A percentile compares a stretch with the other conserved stretches of the same genome.
Evolutionary conservation across 2,113 vertebrate species (phyloP).

Genomic region (Apeltes quadracus): DNA sequence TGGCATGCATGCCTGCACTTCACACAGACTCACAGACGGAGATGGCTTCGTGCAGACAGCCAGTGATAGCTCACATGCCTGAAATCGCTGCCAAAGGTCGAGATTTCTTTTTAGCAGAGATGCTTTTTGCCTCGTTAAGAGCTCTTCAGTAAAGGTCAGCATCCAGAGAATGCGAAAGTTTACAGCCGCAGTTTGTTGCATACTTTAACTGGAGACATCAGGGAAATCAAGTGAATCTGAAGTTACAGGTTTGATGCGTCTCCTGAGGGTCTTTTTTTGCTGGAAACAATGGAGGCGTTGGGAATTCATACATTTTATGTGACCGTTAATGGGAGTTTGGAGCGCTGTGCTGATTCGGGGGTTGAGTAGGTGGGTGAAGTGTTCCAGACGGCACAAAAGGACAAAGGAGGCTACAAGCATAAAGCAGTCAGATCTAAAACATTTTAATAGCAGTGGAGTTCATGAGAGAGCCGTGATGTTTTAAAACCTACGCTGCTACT

Average conservation of each 20-base stretch:
- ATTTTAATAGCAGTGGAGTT: constrained; percentile 41
- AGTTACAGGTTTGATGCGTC: neutral
- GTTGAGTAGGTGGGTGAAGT: constrained; percentile 61
- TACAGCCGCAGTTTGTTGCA: constrained; percentile 3
- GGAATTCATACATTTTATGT: constrained; percentile 30
- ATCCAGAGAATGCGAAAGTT: constrained; percentile 2
- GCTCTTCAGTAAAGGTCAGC: constrained; percentile 31
- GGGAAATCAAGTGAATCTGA: constrained; percentile 14
- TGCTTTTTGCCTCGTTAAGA: constrained; percentile 27
- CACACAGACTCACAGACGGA: constrained; percentile 25
- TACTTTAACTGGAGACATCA: neutral
- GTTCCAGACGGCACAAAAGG: constrained; percentile 31
- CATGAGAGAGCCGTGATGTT: constrained; percentile 12
- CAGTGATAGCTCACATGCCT: constrained; percentile 5
- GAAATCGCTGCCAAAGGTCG: constrained; percentile 37
- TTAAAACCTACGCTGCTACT: constrained; percentile 1
- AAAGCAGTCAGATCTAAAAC: constrained; percentile 38
- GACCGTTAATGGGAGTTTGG: constrained; percentile 7
- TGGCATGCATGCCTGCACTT: constrained; percentile 36
- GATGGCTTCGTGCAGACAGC: constrained; percentile 37
- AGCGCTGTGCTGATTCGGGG: constrained; percentile 31
- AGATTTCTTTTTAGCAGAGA: constrained; percentile 10
- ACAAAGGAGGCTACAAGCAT: constrained; percentile 39
- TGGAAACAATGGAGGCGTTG: constrained; percentile 8
- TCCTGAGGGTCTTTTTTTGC: constrained; percentile 20